Evolutionary conservation across 2,797 vertebrate species (phyloP), one percentile per base, ranked within the genome.

Genomic region (Sebastes steindachneri): DNA sequence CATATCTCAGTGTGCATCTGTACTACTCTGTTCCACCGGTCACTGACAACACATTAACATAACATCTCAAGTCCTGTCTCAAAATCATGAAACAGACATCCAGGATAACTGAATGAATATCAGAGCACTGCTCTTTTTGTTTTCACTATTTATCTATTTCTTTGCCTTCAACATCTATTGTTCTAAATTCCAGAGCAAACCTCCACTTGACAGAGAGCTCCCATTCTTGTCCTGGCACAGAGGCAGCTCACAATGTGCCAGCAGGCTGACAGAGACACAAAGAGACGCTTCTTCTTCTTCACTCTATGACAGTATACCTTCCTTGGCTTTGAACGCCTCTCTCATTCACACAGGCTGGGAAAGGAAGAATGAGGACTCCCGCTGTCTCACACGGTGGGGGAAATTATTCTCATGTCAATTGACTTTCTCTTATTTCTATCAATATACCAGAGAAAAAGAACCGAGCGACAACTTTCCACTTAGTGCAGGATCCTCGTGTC

Each of bases 201-300:
- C 53, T 79, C 68, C 67, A 45, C 68, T 68, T 86, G 68, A 82
- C 69, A n/a, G 37, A 63, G 68, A 23, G 41, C 59, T 65, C 53
- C 9, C 51, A 53, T 9, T 19, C 28, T 54, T 10, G 60, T 41
- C 33, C 29, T 37, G 67, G 67, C 85, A 69, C 76, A 25, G 69
- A 55, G 63, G 3, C 64, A 26, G 68, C 67, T 60, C 66, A 1
- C 7, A 26, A 68, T 64, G 28, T 67, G 83, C 70, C 69, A 78
- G 68, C 35, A 79, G 31, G 25, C 41, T 63, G 72, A 65, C 67
- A 59, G 67, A 60, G 80, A 77, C 55, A 89, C 82, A 84, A 83
- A 84, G 83, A 63, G 80, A 75, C 35, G 59, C 81, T 76, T 88
- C 57, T 70, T 82, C 79, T 70, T 82, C 77, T 77, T 21, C 63